phyloP scores from a whole-genome alignment of 2,888 invertebrate species.

The Melanotus villosus region DNA sequence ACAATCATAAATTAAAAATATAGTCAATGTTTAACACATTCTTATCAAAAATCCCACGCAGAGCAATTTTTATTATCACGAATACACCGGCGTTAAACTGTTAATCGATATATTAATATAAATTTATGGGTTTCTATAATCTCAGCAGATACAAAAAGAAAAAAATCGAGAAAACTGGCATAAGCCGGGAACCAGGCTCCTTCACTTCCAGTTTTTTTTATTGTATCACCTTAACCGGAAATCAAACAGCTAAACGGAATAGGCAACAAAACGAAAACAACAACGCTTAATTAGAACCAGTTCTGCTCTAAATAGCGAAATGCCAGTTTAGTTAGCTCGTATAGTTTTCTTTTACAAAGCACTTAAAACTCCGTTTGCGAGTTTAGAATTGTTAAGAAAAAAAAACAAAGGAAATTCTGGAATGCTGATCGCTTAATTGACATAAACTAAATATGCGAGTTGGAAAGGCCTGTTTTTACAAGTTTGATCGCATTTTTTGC shows the following conservation, averaged over 20 bases:
- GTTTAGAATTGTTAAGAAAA: neutral
- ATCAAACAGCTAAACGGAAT: conserved; percentile 20
- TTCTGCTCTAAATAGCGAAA: conserved; percentile 38
- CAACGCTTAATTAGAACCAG: conserved; percentile 33
- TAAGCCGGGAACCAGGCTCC: conserved; percentile 2
- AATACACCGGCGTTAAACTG: neutral
- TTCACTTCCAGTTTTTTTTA: conserved; percentile 3
- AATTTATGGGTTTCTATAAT: neutral
- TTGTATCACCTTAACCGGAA: conserved; percentile 27
- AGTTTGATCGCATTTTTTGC: too few species aligned
- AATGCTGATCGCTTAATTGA: neutral
- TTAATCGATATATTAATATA: neutral
- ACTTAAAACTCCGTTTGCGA: neutral
- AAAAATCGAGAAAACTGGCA: neutral
- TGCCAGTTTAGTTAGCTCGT: neutral
- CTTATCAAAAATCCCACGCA: neutral
- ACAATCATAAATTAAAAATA: conserved; percentile 1
- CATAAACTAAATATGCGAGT: too few species aligned
- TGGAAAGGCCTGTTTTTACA: too few species aligned
- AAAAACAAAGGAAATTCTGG: neutral
- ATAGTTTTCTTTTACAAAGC: conserved; percentile 10
- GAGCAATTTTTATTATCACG: neutral
- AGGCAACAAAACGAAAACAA: conserved; percentile 22
- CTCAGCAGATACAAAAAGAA: neutral
- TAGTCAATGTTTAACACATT: neutral